These are phyloP conservation scores for Drosophila putrida DNA, from an alignment of 2,888 invertebrate genomes.

Conservation along the genomic window DNA sequence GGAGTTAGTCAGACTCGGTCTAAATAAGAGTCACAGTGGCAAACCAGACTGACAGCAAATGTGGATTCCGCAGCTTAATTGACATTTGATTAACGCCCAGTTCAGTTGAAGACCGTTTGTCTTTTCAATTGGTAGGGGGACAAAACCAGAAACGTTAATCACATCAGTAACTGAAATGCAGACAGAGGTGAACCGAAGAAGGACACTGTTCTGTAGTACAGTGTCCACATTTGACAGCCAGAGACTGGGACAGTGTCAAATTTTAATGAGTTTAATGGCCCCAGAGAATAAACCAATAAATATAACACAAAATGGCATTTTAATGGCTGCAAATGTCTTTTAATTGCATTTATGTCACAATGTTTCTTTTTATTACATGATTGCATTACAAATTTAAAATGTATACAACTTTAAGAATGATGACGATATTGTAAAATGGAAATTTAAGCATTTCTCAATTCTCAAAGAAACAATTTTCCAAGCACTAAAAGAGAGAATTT, in stretches of 20 bases:
- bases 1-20: slow-evolving; percentile 24
- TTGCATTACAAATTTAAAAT: slow-evolving; percentile 11
- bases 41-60: slow-evolving; percentile 36
- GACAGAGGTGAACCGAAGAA: not conserved
- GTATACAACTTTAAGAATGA: not conserved
- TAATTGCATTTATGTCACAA: slow-evolving; percentile 72
- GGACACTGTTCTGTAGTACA: slow-evolving; percentile 3
- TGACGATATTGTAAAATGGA: not conserved
- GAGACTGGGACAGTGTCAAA: slow-evolving; percentile 52
- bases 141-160: slow-evolving; percentile 56
- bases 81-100: slow-evolving; percentile 69
- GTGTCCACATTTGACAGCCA: slow-evolving; percentile 31
- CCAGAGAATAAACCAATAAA: slow-evolving; percentile 59
- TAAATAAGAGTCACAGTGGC: slow-evolving; percentile 11
- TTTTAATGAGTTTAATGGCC: slow-evolving; percentile 70
- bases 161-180: slow-evolving; percentile 40
- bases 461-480: too few species aligned
- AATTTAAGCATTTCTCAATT: not conserved
- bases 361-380: slow-evolving; percentile 42
- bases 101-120: not conserved
- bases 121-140: slow-evolving; percentile 19
- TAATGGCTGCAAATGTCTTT: slow-evolving; percentile 72
- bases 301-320: slow-evolving; percentile 62
- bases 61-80: slow-evolving; percentile 59
- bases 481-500: not conserved